Conservation (phyloP, 2,888 invertebrate genomes). For the Drosophila hamatofila region DNA sequence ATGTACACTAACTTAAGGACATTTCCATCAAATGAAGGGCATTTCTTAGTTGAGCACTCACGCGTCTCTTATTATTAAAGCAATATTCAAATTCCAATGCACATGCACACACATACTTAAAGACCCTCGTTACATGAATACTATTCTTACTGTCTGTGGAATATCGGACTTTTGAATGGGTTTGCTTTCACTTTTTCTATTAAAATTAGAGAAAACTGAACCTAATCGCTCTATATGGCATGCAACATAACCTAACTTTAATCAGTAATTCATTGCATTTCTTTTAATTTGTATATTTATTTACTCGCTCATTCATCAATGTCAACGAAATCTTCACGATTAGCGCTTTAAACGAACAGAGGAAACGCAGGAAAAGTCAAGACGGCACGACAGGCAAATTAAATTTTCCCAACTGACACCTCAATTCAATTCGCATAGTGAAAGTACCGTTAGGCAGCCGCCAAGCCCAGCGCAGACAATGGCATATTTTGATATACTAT, state of each 20-base stretch:
- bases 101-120: no score
- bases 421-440: conserved; percentile 67
- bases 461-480: conserved; percentile 34
- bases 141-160: no score
- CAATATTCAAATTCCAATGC: no score
- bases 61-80: no score
- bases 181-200: no score
- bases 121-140: no score
- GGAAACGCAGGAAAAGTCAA: conserved; percentile 30
- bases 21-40: no score
- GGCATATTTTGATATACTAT: conserved; percentile 63
- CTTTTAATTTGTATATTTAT: conserved; percentile 16
- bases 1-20: no score
- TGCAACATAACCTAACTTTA: neutral
- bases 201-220: neutral
- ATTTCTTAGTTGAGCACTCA: no score
- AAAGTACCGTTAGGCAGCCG: conserved; percentile 19
- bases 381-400: conserved; percentile 56
- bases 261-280: neutral
- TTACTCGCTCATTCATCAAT: conserved; percentile 63
- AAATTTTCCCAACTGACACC: conserved; percentile 73
- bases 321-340: conserved; percentile 53
- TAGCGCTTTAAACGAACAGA: conserved; percentile 32
- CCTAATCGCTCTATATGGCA: neutral
- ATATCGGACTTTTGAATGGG: no score